Evolutionary conservation across 2,113 vertebrate species (phyloP).

Genomic region (Gymnorhina tibicen): DNA sequence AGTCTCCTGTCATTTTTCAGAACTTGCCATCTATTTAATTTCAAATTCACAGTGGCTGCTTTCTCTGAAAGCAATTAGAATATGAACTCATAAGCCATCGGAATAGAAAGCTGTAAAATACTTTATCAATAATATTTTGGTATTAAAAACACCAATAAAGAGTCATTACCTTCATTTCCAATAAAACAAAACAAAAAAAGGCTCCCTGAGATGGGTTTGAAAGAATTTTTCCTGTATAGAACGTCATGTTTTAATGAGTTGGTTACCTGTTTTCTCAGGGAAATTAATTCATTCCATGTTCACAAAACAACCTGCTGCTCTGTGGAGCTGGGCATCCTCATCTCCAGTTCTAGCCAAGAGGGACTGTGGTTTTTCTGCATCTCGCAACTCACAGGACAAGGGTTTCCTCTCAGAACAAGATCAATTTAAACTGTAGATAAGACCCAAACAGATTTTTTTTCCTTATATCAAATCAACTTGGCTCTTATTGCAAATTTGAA

Average conservation of each 20-base stretch:
- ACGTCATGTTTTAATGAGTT: background rate
- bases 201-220: rapidly evolving
- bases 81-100: background rate
- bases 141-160: background rate
- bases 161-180: background rate
- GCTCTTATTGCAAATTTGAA: background rate
- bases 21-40: background rate
- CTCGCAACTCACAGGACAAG: background rate
- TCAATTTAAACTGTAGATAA: background rate
- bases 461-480: background rate
- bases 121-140: background rate
- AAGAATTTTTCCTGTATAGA: background rate
- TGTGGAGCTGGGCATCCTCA: background rate
- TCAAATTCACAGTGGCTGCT: background rate
- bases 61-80: background rate
- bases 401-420: background rate
- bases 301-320: background rate
- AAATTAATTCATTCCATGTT: background rate
- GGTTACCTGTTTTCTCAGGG: background rate
- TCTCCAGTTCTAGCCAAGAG: background rate
- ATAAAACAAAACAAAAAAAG: background rate
- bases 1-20: background rate
- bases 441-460: constrained; percentile 1
- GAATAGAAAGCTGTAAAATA: background rate
- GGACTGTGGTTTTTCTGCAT: background rate